phyloP scores from a whole-genome alignment of 2,888 invertebrate species.

The Fragum sueziense region DNA sequence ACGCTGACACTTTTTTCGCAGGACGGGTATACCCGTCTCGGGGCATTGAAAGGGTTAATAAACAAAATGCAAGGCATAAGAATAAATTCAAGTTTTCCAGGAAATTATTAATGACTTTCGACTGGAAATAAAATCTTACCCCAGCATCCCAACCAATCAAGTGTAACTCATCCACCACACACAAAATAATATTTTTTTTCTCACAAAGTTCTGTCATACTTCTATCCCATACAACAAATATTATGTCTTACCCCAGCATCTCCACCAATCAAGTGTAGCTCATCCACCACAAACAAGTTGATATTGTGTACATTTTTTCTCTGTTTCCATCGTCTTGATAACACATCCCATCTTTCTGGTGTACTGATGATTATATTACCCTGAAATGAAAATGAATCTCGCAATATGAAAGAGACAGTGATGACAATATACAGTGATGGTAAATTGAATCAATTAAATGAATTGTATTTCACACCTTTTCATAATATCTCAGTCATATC shows the following conservation, averaged over 20 bases:
- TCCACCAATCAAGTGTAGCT: slow-evolving; percentile 89
- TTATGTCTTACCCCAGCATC: slow-evolving; percentile 83
- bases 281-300: slow-evolving; percentile 97
- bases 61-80: too few relatives aligned
- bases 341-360: slow-evolving; percentile 99
- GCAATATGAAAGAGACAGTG: too few relatives aligned
- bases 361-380: slow-evolving; percentile 98
- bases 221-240: too few relatives aligned
- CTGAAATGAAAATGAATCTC: slow-evolving; percentile 83
- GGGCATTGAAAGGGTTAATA: too few relatives aligned
- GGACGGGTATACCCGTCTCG: too few relatives aligned
- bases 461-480: too few relatives aligned
- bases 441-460: too few relatives aligned
- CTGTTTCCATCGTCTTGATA: slow-evolving; percentile 99
- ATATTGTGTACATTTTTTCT: slow-evolving; percentile 99
- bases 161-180: slow-evolving; percentile 98
- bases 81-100: not conserved
- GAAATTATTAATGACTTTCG: not conserved
- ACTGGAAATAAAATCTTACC: too few relatives aligned
- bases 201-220: not conserved
- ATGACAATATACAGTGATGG: too few relatives aligned
- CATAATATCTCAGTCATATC: too few relatives aligned
- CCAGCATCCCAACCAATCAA: slow-evolving; percentile 85
- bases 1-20: too few relatives aligned
- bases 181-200: slow-evolving; percentile 90